Percentiles rank a stretch among this genome's conserved stretches.
phyloP scores from a whole-genome alignment of 2,113 vertebrate genomes.

The Grantiella picta region DNA sequence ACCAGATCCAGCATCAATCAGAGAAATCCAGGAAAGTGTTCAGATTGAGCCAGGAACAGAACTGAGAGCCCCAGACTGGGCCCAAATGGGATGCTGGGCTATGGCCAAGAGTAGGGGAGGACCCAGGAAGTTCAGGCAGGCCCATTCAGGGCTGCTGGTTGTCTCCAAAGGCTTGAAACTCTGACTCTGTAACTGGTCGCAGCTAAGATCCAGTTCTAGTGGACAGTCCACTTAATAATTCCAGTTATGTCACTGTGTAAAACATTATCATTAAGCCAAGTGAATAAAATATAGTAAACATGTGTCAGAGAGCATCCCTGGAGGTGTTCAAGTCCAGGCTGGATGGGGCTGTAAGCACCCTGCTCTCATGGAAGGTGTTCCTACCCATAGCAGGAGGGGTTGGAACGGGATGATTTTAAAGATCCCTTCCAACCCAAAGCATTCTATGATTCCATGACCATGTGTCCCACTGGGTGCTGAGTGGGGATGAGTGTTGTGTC shows the following conservation, averaged over 20 bases:
- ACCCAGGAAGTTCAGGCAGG: not conserved
- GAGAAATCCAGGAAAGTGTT: not conserved
- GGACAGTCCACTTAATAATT: not conserved
- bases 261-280: not conserved
- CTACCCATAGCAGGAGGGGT: not conserved
- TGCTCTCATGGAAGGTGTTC: not conserved
- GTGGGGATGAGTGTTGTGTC: not conserved
- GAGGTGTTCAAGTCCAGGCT: not conserved
- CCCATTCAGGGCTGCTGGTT: not conserved
- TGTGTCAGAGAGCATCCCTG: not conserved
- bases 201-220: not conserved
- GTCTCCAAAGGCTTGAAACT: not conserved
- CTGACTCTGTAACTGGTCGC: rapidly evolving
- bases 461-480: not conserved
- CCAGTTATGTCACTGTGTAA: not conserved
- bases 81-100: not conserved
- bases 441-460: not conserved
- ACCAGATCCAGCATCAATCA: not conserved
- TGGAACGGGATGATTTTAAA: not conserved
- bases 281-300: not conserved
- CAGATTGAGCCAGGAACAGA: not conserved
- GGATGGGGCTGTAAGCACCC: not conserved
- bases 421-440: not conserved
- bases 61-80: not conserved
- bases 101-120: not conserved